A percentile compares a stretch with the other conserved stretches of the same genome.
These are phyloP conservation scores for Agapornis canus DNA, from an alignment of 2,797 vertebrate genomes.

Conservation along the genomic window DNA sequence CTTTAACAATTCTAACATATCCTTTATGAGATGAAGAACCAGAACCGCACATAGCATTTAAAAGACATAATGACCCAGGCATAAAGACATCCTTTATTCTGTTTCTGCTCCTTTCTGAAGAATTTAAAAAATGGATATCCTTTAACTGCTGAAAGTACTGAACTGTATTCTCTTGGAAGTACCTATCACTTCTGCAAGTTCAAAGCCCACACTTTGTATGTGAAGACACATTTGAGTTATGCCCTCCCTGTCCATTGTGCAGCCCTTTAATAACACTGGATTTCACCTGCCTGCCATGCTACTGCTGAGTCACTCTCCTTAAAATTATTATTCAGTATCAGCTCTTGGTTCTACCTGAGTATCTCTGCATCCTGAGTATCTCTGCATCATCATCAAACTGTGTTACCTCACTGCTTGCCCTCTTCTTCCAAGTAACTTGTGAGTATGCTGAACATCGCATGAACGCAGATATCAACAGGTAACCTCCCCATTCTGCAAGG, in stretches of 20 bases:
- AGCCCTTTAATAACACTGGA: not conserved
- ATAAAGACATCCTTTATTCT: not conserved
- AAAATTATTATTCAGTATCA: not conserved
- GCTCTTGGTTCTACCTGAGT: not conserved
- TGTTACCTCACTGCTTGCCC: not conserved
- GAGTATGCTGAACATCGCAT: accelerated
- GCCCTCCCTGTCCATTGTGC: not conserved
- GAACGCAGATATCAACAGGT: not conserved
- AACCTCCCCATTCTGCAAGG: not conserved
- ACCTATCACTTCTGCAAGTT: not conserved
- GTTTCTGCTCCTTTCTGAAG: not conserved
- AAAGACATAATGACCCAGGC: not conserved
- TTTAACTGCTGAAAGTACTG: not conserved
- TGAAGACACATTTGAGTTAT: not conserved
- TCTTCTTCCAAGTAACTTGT: not conserved
- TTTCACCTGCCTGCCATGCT: not conserved
- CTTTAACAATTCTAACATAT: not conserved
- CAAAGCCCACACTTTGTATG: not conserved
- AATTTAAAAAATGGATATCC: not conserved
- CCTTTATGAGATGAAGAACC: not conserved
- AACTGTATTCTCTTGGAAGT: not conserved
- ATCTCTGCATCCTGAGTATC: not conserved
- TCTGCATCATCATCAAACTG: not conserved
- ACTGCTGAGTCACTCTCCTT: not conserved
- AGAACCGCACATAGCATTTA: not conserved